These are phyloP conservation scores for Mallotus villosus DNA, from an alignment of 2,797 vertebrate species.

Conservation along the genomic window DNA sequence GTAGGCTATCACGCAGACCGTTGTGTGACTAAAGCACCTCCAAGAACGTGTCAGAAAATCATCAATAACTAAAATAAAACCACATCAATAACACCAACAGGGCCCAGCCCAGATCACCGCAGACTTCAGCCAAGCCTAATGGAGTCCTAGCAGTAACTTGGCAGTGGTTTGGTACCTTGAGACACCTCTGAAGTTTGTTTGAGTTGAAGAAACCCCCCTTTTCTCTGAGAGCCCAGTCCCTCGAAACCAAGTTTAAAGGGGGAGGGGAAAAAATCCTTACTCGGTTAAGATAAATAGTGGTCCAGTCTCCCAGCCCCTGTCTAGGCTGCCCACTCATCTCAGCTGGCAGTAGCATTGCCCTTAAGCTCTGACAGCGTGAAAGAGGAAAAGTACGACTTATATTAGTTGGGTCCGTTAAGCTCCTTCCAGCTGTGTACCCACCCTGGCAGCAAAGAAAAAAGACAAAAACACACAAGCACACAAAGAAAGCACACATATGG, in stretches of 20 bases:
- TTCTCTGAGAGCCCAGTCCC: not conserved
- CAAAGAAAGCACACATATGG: constrained; percentile 18
- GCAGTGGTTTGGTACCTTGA: not conserved
- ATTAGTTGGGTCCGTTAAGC: not conserved
- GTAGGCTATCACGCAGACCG: too few relatives aligned
- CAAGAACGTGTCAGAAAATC: too few relatives aligned
- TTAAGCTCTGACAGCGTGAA: not conserved
- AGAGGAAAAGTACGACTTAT: not conserved
- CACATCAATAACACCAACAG: not conserved
- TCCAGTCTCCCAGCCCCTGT: not conserved
- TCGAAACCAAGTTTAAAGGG: not conserved
- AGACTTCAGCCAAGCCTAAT: not conserved
- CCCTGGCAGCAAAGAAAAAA: constrained; percentile 17
- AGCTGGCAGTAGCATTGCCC: not conserved
- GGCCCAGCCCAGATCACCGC: not conserved
- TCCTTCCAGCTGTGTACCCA: constrained; percentile 18
- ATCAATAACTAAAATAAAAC: not conserved
- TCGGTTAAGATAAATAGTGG: not conserved
- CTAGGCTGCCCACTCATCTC: constrained; percentile 10
- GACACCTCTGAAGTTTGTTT: not conserved
- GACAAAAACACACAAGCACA: not conserved
- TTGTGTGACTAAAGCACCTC: too few relatives aligned
- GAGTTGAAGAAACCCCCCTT: too few relatives aligned
- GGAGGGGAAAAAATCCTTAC: not conserved
- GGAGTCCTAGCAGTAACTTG: not conserved